Conservation (phyloP, 2,797 vertebrate genomes). For the Sebastes reedi region DNA sequence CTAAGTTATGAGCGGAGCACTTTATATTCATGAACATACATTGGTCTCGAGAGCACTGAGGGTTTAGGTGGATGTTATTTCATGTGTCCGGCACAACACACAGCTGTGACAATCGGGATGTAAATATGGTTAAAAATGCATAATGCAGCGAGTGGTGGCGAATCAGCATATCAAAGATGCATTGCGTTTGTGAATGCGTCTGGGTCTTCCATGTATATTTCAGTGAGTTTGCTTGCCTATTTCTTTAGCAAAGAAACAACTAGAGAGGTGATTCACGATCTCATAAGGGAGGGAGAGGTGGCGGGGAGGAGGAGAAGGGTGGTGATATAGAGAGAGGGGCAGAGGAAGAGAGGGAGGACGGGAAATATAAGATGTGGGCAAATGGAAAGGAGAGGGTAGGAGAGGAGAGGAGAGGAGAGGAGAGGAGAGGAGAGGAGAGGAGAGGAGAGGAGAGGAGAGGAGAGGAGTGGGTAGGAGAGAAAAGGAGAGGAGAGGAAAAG, state of each 20-base stretch:
- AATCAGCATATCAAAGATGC: slow-evolving; percentile 56
- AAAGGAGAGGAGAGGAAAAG: too few relatives aligned
- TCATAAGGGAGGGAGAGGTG: slow-evolving; percentile 8
- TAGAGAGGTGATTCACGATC: slow-evolving; percentile 41
- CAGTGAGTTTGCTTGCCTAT: slow-evolving; percentile 37
- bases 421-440: too few relatives aligned
- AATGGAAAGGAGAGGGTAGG: not conserved
- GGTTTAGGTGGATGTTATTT: slow-evolving; percentile 10
- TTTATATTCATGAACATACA: slow-evolving; percentile 46
- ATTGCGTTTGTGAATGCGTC: slow-evolving; percentile 21
- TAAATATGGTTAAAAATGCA: slow-evolving; percentile 50
- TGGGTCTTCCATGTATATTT: slow-evolving; percentile 59
- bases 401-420: too few relatives aligned
- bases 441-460: not conserved
- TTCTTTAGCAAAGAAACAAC: slow-evolving; percentile 47
- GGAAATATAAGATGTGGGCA: slow-evolving; percentile 41
- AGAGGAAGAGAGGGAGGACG: not conserved
- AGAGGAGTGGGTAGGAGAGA: too few relatives aligned
- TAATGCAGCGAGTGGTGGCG: slow-evolving; percentile 18
- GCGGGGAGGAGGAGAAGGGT: not conserved
- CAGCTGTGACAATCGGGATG: slow-evolving; percentile 3
- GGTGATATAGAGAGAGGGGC: not conserved
- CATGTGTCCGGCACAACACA: not conserved
- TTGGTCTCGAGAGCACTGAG: slow-evolving; percentile 11
- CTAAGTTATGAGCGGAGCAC: not conserved